Percentiles rank a stretch among this genome's conserved stretches.
phyloP scores from a whole-genome alignment of 2,797 vertebrate genomes.

The Leptatherina wallacei region DNA sequence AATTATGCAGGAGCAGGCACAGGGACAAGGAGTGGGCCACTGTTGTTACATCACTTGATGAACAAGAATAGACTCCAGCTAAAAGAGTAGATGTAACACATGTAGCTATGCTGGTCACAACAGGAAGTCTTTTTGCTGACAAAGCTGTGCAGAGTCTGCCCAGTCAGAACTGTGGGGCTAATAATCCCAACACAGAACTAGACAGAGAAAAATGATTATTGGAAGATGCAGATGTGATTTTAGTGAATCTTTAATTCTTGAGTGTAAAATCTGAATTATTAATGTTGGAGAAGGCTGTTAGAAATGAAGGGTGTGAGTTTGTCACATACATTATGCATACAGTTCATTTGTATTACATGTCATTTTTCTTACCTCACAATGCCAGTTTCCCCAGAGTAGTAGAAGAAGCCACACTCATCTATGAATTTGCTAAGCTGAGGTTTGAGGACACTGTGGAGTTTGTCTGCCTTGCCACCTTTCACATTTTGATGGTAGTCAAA shows the following conservation, averaged over 20 bases:
- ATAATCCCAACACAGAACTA: not conserved
- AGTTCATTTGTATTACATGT: not conserved
- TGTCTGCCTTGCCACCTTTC: slow-evolving; percentile 94
- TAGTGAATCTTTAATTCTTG: not conserved
- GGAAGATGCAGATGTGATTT: not conserved
- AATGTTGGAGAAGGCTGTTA: too few relatives aligned
- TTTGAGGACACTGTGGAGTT: slow-evolving; percentile 91
- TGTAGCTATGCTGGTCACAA: not conserved
- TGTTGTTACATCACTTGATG: not conserved
- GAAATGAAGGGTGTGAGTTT: not conserved
- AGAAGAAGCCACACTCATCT: slow-evolving; percentile 94
- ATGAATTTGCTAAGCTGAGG: slow-evolving; percentile 91
- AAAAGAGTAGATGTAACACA: not conserved
- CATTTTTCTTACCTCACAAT: slow-evolving; percentile 86
- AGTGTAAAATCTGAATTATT: not conserved
- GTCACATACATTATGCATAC: not conserved
- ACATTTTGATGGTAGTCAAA: slow-evolving; percentile 99
- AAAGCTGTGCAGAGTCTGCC: not conserved
- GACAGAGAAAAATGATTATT: not conserved
- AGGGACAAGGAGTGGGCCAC: not conserved
- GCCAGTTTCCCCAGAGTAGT: slow-evolving; percentile 88
- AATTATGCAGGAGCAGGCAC: not conserved
- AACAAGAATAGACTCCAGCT: not conserved
- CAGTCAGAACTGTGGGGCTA: not conserved
- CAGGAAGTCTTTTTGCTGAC: not conserved